Evolutionary conservation across 1,140 invertebrate species (phyloP).

Genomic region (Aporrectodea caliginosa): DNA sequence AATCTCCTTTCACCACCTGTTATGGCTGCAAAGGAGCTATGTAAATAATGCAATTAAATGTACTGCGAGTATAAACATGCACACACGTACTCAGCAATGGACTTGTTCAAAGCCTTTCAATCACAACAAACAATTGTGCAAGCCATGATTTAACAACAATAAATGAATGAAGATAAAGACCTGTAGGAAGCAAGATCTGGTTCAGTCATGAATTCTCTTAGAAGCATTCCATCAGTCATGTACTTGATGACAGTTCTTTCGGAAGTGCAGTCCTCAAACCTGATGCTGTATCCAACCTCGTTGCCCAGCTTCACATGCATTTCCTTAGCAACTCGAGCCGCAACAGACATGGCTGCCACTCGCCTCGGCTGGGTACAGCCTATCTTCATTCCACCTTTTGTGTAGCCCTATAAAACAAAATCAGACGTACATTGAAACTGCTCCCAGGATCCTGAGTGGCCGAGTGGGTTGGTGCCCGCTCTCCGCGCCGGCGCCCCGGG

Average conservation of each 20-base stretch:
- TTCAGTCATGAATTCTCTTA: slow-evolving; percentile 94
- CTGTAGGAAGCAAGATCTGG: slow-evolving; percentile 87
- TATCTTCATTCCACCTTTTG: slow-evolving; percentile 70
- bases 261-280: slow-evolving; percentile 76
- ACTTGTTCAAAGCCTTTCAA: too few relatives aligned
- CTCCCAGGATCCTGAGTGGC: too few relatives aligned
- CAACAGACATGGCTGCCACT: slow-evolving; percentile 77
- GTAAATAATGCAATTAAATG: too few relatives aligned
- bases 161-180: slow-evolving; percentile 44
- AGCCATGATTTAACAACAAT: not conserved
- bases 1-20: too few relatives aligned
- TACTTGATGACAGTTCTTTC: slow-evolving; percentile 85
- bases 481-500: too few relatives aligned
- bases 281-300: slow-evolving; percentile 70
- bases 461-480: too few relatives aligned
- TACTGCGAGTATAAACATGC: too few relatives aligned
- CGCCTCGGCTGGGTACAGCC: slow-evolving; percentile 73
- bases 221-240: slow-evolving; percentile 98
- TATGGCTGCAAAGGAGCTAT: too few relatives aligned
- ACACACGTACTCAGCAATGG: too few relatives aligned
- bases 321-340: slow-evolving; percentile 70
- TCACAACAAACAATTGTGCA: not conserved
- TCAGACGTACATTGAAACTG: too few relatives aligned
- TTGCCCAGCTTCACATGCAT: slow-evolving; percentile 68
- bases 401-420: slow-evolving; percentile 59